Percentiles rank a stretch among this genome's conserved stretches.
phyloP scores from a whole-genome alignment of 1,140 invertebrate genomes.

The Vanessa tameamea region DNA sequence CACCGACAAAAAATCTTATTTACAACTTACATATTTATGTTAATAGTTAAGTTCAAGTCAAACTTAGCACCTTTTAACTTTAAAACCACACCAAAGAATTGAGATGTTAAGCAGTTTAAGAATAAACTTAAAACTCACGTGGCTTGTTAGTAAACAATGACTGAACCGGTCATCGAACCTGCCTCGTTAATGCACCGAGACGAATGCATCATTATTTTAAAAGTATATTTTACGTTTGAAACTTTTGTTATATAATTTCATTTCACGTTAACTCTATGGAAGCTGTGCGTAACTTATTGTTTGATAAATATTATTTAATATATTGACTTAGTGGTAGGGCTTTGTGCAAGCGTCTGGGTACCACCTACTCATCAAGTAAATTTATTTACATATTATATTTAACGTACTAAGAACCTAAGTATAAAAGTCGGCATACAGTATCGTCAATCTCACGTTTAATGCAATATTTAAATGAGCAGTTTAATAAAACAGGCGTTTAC shows the following conservation, averaged over 20 bases:
- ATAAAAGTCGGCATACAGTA: no score
- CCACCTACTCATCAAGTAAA: no score
- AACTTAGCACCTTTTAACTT: slow-evolving; percentile 19
- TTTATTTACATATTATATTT: no score
- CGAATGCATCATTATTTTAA: slow-evolving; percentile 19
- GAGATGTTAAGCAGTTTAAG: slow-evolving; percentile 31
- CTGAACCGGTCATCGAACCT: slow-evolving; percentile 29
- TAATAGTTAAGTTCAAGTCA: background rate
- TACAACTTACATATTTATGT: background rate
- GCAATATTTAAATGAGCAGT: no score
- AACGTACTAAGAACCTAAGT: no score
- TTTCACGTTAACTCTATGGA: background rate
- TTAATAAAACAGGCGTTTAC: no score
- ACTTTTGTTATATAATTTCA: background rate
- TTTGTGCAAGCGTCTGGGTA: no score
- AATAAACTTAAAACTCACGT: slow-evolving; percentile 13
- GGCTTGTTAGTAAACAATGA: slow-evolving; percentile 32
- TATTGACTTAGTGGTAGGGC: no score
- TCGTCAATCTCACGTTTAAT: no score
- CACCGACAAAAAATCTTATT: background rate
- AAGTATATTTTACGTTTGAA: slow-evolving; percentile 12
- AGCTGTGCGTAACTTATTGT: background rate
- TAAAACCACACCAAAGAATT: slow-evolving; percentile 24
- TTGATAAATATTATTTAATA: no score
- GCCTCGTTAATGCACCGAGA: slow-evolving; percentile 16